Base-by-base conservation (phyloP, 2,888 invertebrate species). In the Ennomos quercinarius region DNA sequence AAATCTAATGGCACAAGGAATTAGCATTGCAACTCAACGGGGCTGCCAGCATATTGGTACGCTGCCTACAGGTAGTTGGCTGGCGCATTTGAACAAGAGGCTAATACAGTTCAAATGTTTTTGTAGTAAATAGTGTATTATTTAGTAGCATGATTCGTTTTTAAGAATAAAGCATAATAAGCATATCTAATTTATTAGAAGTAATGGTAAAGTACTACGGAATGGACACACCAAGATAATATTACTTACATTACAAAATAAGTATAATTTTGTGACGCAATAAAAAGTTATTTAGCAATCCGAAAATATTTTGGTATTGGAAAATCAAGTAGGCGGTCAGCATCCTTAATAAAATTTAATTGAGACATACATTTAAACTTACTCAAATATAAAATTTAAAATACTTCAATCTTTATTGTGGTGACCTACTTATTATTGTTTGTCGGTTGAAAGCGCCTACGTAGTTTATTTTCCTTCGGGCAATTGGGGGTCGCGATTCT, bases 341-440 rank as follows among this genome's bases (percentile, higher is more conserved):
- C 53, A 57, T 65, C 60, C 60, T 55, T 47, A 50, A 56, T 56
- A 61, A 53, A 61, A 47, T 56, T 61, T 61, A 51, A 55, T 54
- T 54, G 49, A 45, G 53, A 36, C 42, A 56, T 56, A 43, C 47
- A 43, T 56, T 38, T 49, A 13, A 47, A 55, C 42, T 60, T 55
- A 51, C 27, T 46, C 42, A 42, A 56, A 51, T 61, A 56, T 56
- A 51, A 59, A 61, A 63, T 61, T 53, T 52, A 57, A 48, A 56
- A 54, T 51, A 17, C 47, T 41, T 27, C 42, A 51, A 49, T 56
- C 53, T 66, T 66, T 57, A 64, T 46, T 53, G 58, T 47, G 45
- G 35, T 64, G 66, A 66, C 64, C 66, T 57, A 68, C 57, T 61
- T 68, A 42, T 37, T 59, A 42, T 54, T 49, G 13, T 42, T 43